Percentiles rank a stretch among this genome's conserved stretches.
phyloP scores from a whole-genome alignment of 2,797 vertebrate genomes.

The Mus caroli region DNA sequence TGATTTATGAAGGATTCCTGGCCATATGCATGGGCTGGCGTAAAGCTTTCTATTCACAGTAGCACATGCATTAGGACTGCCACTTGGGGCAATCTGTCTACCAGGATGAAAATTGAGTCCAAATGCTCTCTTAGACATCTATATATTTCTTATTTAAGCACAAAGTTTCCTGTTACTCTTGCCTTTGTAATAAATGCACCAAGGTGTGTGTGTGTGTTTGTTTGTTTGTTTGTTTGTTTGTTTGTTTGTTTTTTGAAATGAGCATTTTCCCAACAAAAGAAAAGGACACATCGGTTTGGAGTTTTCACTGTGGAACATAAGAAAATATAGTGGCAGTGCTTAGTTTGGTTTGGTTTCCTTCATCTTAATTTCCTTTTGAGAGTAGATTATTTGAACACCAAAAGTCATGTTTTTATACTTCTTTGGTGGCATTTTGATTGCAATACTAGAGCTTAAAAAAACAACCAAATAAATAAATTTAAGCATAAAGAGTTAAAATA shows the following conservation, averaged over 20 bases:
- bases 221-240: background rate
- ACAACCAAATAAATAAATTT: constrained; percentile 56
- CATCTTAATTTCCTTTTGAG: constrained; percentile 35
- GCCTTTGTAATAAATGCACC: background rate
- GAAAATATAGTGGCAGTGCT: constrained; percentile 4
- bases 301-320: constrained; percentile 21
- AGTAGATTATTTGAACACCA: constrained; percentile 25
- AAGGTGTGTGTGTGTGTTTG: background rate
- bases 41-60: background rate
- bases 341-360: constrained; percentile 28
- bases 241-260: background rate
- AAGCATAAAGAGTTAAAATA: constrained; percentile 45
- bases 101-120: background rate
- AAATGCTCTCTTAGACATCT: background rate
- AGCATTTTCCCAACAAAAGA: background rate
- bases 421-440: constrained; percentile 54
- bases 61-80: background rate
- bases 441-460: constrained; percentile 31
- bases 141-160: constrained; percentile 13
- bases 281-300: background rate
- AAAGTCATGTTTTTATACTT: constrained; percentile 58
- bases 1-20: constrained; percentile 1
- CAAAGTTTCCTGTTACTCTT: constrained; percentile 48
- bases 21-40: background rate
- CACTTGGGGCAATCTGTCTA: background rate